A percentile compares a stretch with the other conserved stretches of the same genome.
Evolutionary conservation across 2,113 vertebrate species (phyloP).

Genomic region (Eupsittula cactorum): DNA sequence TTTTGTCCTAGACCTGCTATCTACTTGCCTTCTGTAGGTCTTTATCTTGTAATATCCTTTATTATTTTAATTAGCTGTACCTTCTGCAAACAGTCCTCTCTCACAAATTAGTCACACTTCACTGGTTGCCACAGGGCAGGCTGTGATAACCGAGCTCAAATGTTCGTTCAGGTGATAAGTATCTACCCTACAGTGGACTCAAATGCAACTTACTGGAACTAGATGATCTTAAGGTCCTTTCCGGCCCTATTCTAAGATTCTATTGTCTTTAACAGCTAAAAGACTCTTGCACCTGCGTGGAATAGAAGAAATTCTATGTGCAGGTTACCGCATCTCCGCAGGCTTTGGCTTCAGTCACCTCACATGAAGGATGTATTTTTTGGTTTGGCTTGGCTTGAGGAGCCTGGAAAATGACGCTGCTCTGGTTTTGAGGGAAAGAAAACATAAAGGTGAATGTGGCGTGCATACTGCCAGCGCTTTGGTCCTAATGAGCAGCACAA

Average conservation of each 20-base stretch:
- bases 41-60: not conserved
- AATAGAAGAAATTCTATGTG: not conserved
- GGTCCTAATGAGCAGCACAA: not conserved
- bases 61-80: not conserved
- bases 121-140: not conserved
- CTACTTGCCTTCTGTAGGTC: not conserved
- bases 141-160: not conserved
- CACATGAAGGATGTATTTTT: not conserved
- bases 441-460: rapidly evolving
- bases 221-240: not conserved
- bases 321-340: not conserved
- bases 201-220: not conserved
- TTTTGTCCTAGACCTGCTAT: not conserved
- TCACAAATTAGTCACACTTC: not conserved
- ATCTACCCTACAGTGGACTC: not conserved
- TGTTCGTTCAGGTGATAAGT: not conserved
- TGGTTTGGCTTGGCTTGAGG: not conserved
- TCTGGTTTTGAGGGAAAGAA: not conserved
- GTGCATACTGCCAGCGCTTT: rapidly evolving
- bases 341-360: not conserved
- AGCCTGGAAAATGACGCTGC: not conserved
- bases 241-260: not conserved
- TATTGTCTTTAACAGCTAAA: not conserved
- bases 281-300: not conserved
- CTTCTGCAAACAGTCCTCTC: not conserved